phyloP scores from a whole-genome alignment of 2,888 invertebrate genomes.

The Apoda limacodes region DNA sequence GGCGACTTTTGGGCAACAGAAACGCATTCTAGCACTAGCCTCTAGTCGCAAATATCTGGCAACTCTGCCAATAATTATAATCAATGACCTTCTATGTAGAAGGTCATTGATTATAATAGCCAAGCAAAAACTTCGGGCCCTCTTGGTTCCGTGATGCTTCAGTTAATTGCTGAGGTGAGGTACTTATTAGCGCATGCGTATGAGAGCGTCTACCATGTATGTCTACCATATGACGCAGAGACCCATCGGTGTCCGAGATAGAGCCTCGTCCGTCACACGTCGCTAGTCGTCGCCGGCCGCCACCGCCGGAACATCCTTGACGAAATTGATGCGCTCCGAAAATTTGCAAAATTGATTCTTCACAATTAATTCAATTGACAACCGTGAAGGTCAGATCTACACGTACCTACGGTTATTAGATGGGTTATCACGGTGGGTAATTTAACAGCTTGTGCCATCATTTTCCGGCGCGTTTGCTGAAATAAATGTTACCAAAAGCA shows the following conservation, averaged over 20 bases:
- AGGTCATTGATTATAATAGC: too few species aligned
- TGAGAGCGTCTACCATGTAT: too few species aligned
- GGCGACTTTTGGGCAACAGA: too few species aligned
- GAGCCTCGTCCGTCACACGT: constrained; percentile 14
- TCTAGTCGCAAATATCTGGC: neutral
- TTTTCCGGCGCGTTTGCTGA: constrained; percentile 37
- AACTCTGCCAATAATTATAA: too few species aligned
- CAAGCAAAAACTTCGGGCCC: too few species aligned
- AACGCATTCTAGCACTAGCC: too few species aligned
- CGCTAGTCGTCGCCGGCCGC: constrained; percentile 25
- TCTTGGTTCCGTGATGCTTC: constrained; percentile 49
- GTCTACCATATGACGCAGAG: too few species aligned
- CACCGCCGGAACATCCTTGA: constrained; percentile 38
- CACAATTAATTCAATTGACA: constrained; percentile 33
- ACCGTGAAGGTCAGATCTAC: constrained; percentile 32
- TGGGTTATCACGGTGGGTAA: neutral
- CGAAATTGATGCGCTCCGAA: constrained; percentile 35
- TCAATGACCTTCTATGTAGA: too few species aligned
- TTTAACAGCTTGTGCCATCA: constrained; percentile 27
- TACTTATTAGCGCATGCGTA: constrained; percentile 23
- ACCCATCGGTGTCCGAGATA: constrained; percentile 14
- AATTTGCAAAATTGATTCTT: constrained; percentile 35
- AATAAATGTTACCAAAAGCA: constrained; percentile 50
- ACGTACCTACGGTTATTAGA: too few species aligned
- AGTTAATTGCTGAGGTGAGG: constrained; percentile 37